Percentiles rank a stretch among this genome's conserved stretches.
Evolutionary conservation across 2,113 vertebrate species (phyloP).

Genomic region (Xiphorhynchus elegans): DNA sequence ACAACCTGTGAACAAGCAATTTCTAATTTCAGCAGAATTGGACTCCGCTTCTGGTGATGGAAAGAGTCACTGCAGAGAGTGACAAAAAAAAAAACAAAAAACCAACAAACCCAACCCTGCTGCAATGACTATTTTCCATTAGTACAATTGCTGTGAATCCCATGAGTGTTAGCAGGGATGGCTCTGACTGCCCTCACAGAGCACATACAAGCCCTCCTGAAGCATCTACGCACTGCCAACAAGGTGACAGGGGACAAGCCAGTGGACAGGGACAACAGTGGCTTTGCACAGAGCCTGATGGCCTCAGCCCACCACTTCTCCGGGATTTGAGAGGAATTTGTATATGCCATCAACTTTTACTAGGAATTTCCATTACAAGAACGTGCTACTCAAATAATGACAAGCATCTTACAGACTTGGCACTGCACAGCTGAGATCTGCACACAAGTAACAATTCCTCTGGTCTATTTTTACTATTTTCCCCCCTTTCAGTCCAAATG

Average conservation of each 20-base stretch:
- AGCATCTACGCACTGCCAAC: neutral
- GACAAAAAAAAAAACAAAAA: neutral
- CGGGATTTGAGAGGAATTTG: neutral
- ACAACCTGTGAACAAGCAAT: neutral
- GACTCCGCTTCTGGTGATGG: neutral
- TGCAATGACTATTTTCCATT: neutral
- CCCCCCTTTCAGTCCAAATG: neutral
- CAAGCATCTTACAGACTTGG: neutral
- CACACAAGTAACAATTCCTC: neutral
- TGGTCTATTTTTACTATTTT: neutral
- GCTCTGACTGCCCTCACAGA: neutral
- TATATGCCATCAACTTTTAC: neutral
- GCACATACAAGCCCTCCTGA: neutral
- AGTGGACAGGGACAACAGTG: rapidly evolving
- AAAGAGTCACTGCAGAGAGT: neutral
- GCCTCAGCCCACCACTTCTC: neutral
- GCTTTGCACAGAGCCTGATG: neutral
- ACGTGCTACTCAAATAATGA: neutral
- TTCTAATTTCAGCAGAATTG: neutral
- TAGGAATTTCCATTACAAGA: neutral
- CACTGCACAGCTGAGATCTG: rapidly evolving
- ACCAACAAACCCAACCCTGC: neutral
- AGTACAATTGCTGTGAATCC: neutral
- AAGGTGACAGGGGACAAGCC: neutral
- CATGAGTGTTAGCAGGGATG: rapidly evolving